Base-by-base conservation (phyloP, 2,113 vertebrate species). In the Brachirus orientalis region DNA sequence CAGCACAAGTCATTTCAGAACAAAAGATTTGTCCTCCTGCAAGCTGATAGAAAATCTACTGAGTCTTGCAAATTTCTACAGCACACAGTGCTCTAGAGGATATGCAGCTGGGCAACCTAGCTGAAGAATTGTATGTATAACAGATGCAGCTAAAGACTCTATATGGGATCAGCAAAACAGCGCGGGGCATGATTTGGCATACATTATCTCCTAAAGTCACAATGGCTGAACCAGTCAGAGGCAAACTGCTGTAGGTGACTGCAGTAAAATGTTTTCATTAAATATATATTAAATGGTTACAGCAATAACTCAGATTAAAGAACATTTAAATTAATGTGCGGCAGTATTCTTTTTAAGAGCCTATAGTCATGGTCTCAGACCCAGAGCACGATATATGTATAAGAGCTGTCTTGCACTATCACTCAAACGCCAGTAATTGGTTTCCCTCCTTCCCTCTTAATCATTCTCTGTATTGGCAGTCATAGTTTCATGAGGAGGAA, bases 21-120 rank as follows among this genome's bases (percentile, higher is more conserved):
- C 74, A 88, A 88, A 86, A 86, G 80, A 86, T 80, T 83, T 89
- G 85, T 86, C 54, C 77, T 75, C 76, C 62, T 71, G 77, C 72
- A 73, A 75, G 76, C 63, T 85, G 79, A 86, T 79, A 75, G 82
- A 85, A 86, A 89, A 86, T 80, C 80, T 75, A 86, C 84, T 74
- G 84, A 89, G 82, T 75, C 82, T 69, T 74, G 76, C 72, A 83
- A 53, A 84, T 84, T 81, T 86, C 70, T 36, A 72, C 48, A 41
- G 79, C 16, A 28, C 76, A 50, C 40, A 73, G 68, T 53, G 67
- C 81, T 78, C 76, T 67, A 7, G 85, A 85, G 79, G 71, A 85
- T 83, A 74, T 55, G 82, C 80, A 86, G 87, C 83, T 70, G 83
- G 68, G 67, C 67, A 78, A 80, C 72, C 68, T 40, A 38, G n/a